Evolutionary conservation across 2,797 vertebrate species (phyloP).

Genomic region (Pseudocheirus occidentalis): DNA sequence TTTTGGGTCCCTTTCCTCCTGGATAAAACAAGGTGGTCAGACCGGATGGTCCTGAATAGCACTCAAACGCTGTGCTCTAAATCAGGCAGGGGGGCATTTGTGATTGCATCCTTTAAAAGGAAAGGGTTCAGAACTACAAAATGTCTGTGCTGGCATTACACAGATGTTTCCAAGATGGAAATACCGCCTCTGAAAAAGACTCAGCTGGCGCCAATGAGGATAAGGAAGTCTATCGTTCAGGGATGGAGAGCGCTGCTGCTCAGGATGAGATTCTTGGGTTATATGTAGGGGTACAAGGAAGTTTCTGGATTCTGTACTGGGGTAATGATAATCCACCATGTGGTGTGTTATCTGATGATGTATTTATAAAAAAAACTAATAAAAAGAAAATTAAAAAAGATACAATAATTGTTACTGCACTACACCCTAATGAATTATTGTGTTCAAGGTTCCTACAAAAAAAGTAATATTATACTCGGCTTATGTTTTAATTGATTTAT

Average conservation of each 20-base stretch:
- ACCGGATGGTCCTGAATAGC: slow-evolving; percentile 50
- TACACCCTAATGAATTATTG: slow-evolving; percentile 91
- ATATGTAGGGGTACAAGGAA: slow-evolving; percentile 63
- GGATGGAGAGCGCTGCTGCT: slow-evolving; percentile 39
- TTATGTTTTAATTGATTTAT: slow-evolving; percentile 93
- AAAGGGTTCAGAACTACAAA: slow-evolving; percentile 70
- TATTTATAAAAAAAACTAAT: slow-evolving; percentile 86
- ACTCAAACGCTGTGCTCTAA: not conserved
- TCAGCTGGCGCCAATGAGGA: slow-evolving; percentile 72
- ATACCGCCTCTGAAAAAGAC: slow-evolving; percentile 61
- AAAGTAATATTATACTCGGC: slow-evolving; percentile 92
- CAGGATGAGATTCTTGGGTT: not conserved
- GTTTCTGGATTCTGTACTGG: slow-evolving; percentile 78
- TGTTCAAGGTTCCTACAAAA: slow-evolving; percentile 88
- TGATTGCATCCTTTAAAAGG: slow-evolving; percentile 65
- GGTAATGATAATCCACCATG: slow-evolving; percentile 81
- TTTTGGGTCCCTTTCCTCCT: slow-evolving; percentile 50
- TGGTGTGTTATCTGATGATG: slow-evolving; percentile 85
- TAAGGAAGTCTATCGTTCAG: slow-evolving; percentile 61
- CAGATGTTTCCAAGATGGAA: slow-evolving; percentile 73
- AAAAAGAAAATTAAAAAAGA: slow-evolving; percentile 90
- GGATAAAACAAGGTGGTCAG: slow-evolving; percentile 47
- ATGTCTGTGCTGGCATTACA: slow-evolving; percentile 70
- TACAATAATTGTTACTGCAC: slow-evolving; percentile 90
- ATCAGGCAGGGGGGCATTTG: slow-evolving; percentile 24